Base-by-base conservation (phyloP, 2,113 vertebrate genomes). In the Rhabdornis inornatus region DNA sequence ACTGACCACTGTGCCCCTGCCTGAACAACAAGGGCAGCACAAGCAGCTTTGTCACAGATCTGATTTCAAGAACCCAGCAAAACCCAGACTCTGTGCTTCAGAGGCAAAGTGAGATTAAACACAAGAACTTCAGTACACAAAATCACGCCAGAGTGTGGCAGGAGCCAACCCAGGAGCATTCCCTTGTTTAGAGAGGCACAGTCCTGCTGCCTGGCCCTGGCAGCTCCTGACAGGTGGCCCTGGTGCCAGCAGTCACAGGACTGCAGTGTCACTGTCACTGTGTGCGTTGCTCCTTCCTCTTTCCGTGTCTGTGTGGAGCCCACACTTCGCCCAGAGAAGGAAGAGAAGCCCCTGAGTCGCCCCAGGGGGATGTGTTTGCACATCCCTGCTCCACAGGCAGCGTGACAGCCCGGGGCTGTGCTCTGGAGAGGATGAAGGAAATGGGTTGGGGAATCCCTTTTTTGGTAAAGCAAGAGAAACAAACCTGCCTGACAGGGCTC, bases 211-310 rank as follows among this genome's bases (percentile, higher is more conserved):
- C 44, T 57, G 81, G 61, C 37, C 57, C 93, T 40, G 83, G 11
- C 56, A 44, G 61, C 61, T 30, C 16, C 71, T 85, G 83, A 91
- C 87, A 91, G 72, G 97, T 95, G 96, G 94, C 97, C 97, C 97
- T 90, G 16, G 97, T 90, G 97, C 85, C 97, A 87, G 97, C 97
- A 96, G 97, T 98, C 98, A 98, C 94, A 95, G 97, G 98, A 97
- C 96, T 37, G 96, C 47, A 56, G 83, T 56, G 95, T 98, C 98
- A 98, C 97, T 33, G 16, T 76, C 84, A 20, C 69, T 6, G 10
- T 6, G 91, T 15, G 63, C 70, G 35, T 52, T 21, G 86, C 97
- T 81, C 33, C 68, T 66, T 81, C 96, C 95, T 88, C 96, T 89
- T 92, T 40, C 93, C 21, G 0, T 24, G 65, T 2, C 18, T 50